Conservation (phyloP, 1,140 invertebrate species). For the Neodiprion virginianus region DNA sequence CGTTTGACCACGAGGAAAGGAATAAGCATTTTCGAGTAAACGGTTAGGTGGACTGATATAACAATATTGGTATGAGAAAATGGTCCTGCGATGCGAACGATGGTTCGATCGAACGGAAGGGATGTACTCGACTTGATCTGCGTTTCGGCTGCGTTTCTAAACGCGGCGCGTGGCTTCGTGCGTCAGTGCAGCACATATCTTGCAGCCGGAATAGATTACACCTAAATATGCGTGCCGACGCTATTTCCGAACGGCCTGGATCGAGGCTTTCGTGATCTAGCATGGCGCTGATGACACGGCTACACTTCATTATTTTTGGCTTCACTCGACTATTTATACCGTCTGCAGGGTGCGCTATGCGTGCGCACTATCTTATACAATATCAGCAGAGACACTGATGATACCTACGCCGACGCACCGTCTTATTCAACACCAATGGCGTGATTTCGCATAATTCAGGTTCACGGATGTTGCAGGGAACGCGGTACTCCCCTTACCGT, state of each 20-base stretch:
- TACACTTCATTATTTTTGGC: constrained; percentile 12
- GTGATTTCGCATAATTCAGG: no score
- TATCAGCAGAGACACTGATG: no score
- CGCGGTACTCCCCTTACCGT: no score
- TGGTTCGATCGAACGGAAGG: not conserved
- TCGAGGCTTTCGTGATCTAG: constrained; percentile 20
- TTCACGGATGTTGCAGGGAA: no score
- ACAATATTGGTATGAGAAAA: not conserved
- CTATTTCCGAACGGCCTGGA: constrained; percentile 46
- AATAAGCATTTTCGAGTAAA: not conserved
- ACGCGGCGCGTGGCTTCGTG: constrained; percentile 7
- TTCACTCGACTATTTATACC: constrained; percentile 6
- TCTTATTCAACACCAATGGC: no score
- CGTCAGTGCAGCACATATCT: constrained; percentile 24
- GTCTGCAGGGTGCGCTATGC: not conserved
- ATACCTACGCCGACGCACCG: no score
- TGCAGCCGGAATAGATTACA: constrained; percentile 24
- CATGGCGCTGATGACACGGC: constrained; percentile 8
- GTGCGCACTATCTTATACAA: not conserved
- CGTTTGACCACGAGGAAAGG: no score
- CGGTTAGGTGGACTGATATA: not conserved
- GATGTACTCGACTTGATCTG: not conserved
- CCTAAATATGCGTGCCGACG: constrained; percentile 31
- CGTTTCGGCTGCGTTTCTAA: not conserved
- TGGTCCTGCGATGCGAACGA: not conserved